A percentile compares a stretch with the other conserved stretches of the same genome.
Evolutionary conservation across 2,113 vertebrate genomes (phyloP).

Genomic region (Nycticebus coucang): DNA sequence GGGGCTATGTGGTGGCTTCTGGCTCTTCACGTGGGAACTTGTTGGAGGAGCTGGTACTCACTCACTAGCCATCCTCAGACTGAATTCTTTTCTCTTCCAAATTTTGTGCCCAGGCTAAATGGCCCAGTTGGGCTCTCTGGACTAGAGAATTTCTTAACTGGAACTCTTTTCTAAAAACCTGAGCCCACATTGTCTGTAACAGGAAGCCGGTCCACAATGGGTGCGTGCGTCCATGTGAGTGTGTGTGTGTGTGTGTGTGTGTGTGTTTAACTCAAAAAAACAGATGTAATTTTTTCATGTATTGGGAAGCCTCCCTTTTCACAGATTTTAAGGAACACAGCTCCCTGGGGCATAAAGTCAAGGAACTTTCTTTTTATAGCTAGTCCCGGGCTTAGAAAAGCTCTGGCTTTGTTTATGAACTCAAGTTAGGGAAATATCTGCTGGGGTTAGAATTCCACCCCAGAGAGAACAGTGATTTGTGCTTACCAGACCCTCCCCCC

Average conservation of each 20-base stretch:
- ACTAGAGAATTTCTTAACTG: slow-evolving; percentile 35
- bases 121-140: background rate
- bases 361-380: slow-evolving; percentile 22
- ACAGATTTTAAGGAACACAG: slow-evolving; percentile 38
- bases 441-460: background rate
- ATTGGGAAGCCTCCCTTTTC: slow-evolving; percentile 53
- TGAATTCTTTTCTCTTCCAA: background rate
- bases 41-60: background rate
- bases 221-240: background rate
- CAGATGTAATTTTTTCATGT: slow-evolving; percentile 49
- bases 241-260: background rate
- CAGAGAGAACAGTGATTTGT: no score
- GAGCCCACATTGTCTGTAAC: slow-evolving; percentile 33
- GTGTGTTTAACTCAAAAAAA: background rate
- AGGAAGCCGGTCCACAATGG: background rate
- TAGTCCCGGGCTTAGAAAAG: background rate
- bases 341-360: slow-evolving; percentile 49
- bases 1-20: background rate
- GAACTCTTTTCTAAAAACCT: slow-evolving; percentile 27
- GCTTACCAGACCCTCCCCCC: background rate
- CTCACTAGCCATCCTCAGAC: background rate
- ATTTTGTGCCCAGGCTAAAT: background rate
- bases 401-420: slow-evolving; percentile 18
- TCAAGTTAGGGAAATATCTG: background rate
- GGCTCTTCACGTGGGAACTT: background rate